These are phyloP conservation scores for Hemithea aestivaria DNA, from an alignment of 2,888 invertebrate species.

Conservation along the genomic window DNA sequence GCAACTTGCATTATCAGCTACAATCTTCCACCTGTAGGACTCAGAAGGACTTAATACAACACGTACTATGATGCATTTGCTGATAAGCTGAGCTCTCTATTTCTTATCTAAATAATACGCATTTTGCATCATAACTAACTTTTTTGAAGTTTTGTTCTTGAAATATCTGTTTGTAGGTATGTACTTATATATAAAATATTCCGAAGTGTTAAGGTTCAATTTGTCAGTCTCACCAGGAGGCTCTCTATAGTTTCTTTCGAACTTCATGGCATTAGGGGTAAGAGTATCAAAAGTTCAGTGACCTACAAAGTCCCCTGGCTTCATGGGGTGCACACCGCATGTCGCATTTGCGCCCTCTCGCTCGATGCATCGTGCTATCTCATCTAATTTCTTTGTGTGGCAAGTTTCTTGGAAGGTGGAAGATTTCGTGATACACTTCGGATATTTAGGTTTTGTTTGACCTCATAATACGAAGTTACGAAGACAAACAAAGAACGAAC, in stretches of 20 bases:
- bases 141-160: too few relatives aligned
- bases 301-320: conserved; percentile 65
- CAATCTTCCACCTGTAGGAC: conserved; percentile 44
- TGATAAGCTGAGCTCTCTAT: not conserved
- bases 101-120: conserved; percentile 5
- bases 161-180: too few relatives aligned
- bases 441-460: conserved; percentile 12
- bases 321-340: conserved; percentile 63
- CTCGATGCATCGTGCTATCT: conserved; percentile 46
- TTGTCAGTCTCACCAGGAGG: conserved; percentile 26
- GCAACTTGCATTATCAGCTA: not conserved
- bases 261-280: conserved; percentile 45
- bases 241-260: conserved; percentile 30
- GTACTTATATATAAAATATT: too few relatives aligned
- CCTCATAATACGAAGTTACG: too few relatives aligned
- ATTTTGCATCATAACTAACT: conserved; percentile 5
- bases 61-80: conserved; percentile 1
- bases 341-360: conserved; percentile 50
- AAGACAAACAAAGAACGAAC: conserved; percentile 9
- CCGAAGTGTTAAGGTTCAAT: conserved; percentile 2
- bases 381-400: conserved; percentile 47
- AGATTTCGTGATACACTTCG: conserved; percentile 15
- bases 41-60: conserved; percentile 32
- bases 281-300: conserved; percentile 61
- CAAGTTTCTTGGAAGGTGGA: conserved; percentile 20